A percentile compares a stretch with the other conserved stretches of the same genome.
Conservation (phyloP, 2,888 invertebrate genomes). For the Microchrysa polita region DNA sequence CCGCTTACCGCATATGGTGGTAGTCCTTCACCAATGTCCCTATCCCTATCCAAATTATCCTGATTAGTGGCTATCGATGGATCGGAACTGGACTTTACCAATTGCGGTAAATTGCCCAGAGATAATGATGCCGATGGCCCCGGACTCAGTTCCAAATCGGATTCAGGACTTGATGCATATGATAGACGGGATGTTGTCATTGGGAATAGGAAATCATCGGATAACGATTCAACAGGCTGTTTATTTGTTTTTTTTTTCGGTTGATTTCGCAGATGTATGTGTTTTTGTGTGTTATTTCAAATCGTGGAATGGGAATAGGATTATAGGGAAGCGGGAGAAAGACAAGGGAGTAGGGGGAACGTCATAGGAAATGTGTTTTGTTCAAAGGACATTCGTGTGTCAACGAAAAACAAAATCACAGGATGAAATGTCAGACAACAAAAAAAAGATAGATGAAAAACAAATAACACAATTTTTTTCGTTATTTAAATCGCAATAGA, state of each 20-base stretch:
- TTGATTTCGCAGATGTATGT: conserved; percentile 28
- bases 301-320: conserved; percentile 25
- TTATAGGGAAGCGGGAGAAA: conserved; percentile 21
- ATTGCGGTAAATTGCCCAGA: conserved; percentile 69
- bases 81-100: conserved; percentile 88
- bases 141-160: conserved; percentile 89
- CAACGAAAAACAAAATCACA: conserved; percentile 22
- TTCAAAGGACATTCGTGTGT: not conserved
- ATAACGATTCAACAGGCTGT: conserved; percentile 95
- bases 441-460: conserved; percentile 39
- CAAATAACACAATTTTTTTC: conserved; percentile 43
- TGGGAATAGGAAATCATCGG: conserved; percentile 98
- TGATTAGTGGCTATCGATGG: conserved; percentile 94
- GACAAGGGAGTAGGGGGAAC: not conserved
- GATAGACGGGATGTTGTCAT: conserved; percentile 95
- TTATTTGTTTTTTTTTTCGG: conserved; percentile 25
- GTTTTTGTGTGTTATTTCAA: conserved; percentile 13
- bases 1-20: conserved; percentile 87
- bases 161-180: conserved; percentile 96
- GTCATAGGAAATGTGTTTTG: conserved; percentile 19
- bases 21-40: conserved; percentile 70
- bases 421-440: conserved; percentile 41
- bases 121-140: conserved; percentile 72
- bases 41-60: conserved; percentile 78
- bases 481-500: conserved; percentile 22